Base-by-base conservation (phyloP, 2,888 invertebrate species). In the Sinopyrophorus schimmeli region DNA sequence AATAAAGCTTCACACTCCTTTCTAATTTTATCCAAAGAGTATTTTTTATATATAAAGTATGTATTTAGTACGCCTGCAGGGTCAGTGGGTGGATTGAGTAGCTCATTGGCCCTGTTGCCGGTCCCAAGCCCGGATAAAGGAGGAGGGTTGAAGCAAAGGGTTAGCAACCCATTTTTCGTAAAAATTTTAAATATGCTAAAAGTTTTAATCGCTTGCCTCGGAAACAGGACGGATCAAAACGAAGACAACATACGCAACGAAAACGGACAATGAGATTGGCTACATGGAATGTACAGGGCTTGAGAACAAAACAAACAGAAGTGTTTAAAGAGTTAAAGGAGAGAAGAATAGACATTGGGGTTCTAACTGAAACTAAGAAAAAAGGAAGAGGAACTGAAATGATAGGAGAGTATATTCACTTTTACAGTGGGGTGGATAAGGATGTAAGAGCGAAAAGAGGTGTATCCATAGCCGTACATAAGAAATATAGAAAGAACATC, bases 211-310 rank as follows among this genome's bases (percentile, higher is more conserved):
- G 6, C 5, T 3, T n/a, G 3, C n/a, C 27, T 27, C 27, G 27
- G 12, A 27, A 3, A 2, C 10, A 6, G 27, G 10, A 27, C 11
- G 27, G 27, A 12, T 10, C 9, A 3, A 5, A 2, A 2, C 6
- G 5, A 27, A 27, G 70, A 15, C 64, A 58, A 12, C 59, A 62
- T 38, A 46, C 64, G 2, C 42, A 51, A 2, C 57, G 68, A 11
- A 63, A 63, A 7, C 71, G 70, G 41, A 35, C 18, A 6, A 21
- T 21, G 12, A 35, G 10, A 14, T 15, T 21, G 11, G 23, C 15
- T 11, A 26, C 61, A 65, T 0, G 37, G 24, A 37, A 37, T 12
- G 24, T 37, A 15, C 37, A 37, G 9, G 15, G 37, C 7, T 20
- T 46, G 14, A 18, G n/a, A 37, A 40, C 43, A 24, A 38, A 35